Evolutionary conservation across 2,797 vertebrate species (phyloP), one percentile per base, ranked within the genome.

Genomic region (Manis javanica): DNA sequence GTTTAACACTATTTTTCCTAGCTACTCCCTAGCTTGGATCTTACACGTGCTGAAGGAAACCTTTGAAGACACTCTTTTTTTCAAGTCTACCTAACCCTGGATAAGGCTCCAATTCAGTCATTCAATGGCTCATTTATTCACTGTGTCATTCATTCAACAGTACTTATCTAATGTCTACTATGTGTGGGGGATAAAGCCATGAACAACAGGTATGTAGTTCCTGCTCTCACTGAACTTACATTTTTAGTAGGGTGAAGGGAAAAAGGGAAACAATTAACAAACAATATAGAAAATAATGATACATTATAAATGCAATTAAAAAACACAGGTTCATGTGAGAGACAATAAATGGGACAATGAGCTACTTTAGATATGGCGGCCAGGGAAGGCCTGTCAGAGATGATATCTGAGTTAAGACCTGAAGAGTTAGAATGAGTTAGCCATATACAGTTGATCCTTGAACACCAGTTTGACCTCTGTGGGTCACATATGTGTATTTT

Each of bases 21-120:
- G 24, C 46, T 85, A 31, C 26, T 91, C 72, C 71, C 31, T 63
- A 61, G 12, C 18, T 91, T 90, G 57, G 49, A 88, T 84, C 93
- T 95, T 96, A 90, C 3, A 63, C 13, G 78, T 68, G 59, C n/a
- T 68, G 4, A 92, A 91, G 37, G 16, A 86, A 95, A 84, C 4
- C 12, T 53, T 91, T 91, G 5, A 68, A 29, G 39, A 87, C n/a
- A 68, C 74, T 46, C 46, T 46, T 46, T 46, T 46, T 46, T 46
- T 46, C 9, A 77, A 61, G 8, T n/a, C 42, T 42, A 89, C 5
- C 12, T 94, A 94, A 91, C 59, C 34, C 64, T 82, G 13, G 34
- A 34, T 72, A 91, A 83, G 63, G 19, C 59, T 72, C 37, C 72
- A 68, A 63, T 93, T 87, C 8, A 59, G 75, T 78, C 49, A 92